These are phyloP conservation scores for Eilema sororculum DNA, from an alignment of 2,888 invertebrate genomes.

Conservation along the genomic window DNA sequence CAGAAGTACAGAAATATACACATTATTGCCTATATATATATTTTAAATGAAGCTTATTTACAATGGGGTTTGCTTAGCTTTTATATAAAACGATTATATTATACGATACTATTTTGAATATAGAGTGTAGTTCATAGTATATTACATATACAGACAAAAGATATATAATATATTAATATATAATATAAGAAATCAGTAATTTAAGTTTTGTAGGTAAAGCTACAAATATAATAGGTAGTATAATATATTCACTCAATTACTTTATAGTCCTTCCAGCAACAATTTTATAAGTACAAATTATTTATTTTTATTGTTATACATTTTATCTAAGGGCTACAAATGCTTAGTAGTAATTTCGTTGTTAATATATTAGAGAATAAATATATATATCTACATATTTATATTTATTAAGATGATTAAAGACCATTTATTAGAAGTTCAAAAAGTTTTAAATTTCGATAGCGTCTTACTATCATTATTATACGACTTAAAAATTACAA, in stretches of 20 bases:
- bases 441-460: background rate
- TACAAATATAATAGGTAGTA: constrained; percentile 19
- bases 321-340: constrained; percentile 23
- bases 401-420: background rate
- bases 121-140: constrained; percentile 1
- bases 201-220: constrained; percentile 16
- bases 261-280: constrained; percentile 68
- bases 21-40: constrained; percentile 28
- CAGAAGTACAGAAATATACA: constrained; percentile 74
- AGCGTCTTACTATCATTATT: background rate
- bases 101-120: background rate
- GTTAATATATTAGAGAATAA: constrained; percentile 20
- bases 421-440: background rate
- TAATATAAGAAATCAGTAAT: constrained; percentile 14
- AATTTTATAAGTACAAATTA: constrained; percentile 42
- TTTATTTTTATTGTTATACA: constrained; percentile 13
- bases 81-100: background rate
- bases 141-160: constrained; percentile 15
- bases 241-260: constrained; percentile 34
- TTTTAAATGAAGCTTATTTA: constrained; percentile 44
- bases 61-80: constrained; percentile 61
- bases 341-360: constrained; percentile 46
- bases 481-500: too few relatives aligned
- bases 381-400: background rate
- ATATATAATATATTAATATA: too few relatives aligned